Evolutionary conservation across 53 echinoderm and acorn worm genomes (phyloP).

Genomic region (Temnopleurus reevesii): DNA sequence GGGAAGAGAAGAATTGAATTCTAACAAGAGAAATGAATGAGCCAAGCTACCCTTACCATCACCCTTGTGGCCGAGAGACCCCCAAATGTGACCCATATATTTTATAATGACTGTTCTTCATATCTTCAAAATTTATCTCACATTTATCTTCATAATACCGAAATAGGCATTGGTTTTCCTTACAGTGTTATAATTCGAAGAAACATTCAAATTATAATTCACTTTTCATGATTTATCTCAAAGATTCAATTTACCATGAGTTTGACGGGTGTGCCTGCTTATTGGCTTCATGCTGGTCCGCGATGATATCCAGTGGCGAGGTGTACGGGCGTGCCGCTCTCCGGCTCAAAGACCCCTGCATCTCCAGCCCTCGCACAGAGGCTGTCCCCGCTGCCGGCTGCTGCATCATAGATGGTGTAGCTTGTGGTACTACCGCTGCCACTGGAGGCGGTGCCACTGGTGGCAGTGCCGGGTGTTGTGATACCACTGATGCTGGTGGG

Average conservation of each 20-base stretch:
- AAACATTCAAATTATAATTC: too few species aligned
- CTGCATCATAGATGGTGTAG: constrained; percentile 41
- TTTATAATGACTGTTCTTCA: too few species aligned
- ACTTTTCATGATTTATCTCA: too few species aligned
- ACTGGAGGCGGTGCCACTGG: background rate
- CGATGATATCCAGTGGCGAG: background rate
- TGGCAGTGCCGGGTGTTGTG: background rate
- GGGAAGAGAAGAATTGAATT: too few species aligned
- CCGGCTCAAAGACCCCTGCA: background rate
- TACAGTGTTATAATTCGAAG: too few species aligned
- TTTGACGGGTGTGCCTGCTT: background rate
- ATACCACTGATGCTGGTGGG: background rate
- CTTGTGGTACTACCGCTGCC: background rate
- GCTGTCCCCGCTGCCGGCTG: background rate
- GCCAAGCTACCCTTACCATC: background rate
- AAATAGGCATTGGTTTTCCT: too few species aligned
- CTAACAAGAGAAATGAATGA: too few species aligned
- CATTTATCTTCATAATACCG: too few species aligned
- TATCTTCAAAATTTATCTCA: too few species aligned
- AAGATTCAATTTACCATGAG: constrained; percentile 22
- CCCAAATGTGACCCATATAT: too few species aligned
- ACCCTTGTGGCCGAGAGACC: too few species aligned
- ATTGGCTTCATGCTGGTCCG: background rate
- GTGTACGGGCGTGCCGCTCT: background rate
- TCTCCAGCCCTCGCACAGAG: background rate